Evolutionary conservation across 2,113 vertebrate genomes (phyloP).

Genomic region (Microtus pennsylvanicus): DNA sequence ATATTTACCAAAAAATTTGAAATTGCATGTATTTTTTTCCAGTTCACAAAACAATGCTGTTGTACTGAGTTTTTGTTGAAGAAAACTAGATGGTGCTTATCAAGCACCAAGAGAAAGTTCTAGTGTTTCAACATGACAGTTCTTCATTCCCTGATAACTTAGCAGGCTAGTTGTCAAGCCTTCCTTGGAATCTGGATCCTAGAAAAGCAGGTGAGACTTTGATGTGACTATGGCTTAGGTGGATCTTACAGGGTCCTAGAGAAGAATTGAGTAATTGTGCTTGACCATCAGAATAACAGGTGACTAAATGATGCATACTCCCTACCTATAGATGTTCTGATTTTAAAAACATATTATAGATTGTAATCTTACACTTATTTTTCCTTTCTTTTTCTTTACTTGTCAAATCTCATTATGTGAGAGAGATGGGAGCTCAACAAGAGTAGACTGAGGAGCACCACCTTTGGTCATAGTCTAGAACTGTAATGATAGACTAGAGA

Average conservation of each 20-base stretch:
- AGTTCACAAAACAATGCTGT: neutral
- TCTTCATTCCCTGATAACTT: too few relatives aligned
- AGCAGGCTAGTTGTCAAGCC: neutral
- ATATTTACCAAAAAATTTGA: neutral
- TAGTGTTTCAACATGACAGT: neutral
- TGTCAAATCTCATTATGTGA: neutral
- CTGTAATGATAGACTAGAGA: neutral
- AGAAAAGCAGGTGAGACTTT: accelerated
- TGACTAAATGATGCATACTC: neutral
- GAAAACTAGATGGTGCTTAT: neutral
- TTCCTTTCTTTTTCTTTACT: neutral
- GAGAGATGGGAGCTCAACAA: neutral
- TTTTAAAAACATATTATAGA: neutral
- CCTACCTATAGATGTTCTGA: neutral
- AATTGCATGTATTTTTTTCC: neutral
- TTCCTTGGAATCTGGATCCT: neutral
- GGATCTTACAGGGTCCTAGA: neutral
- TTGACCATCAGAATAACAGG: neutral
- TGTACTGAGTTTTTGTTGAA: neutral
- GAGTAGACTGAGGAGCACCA: too few relatives aligned
- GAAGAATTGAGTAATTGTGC: neutral
- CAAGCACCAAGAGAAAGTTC: neutral
- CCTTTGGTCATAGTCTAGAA: neutral
- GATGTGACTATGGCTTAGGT: neutral
- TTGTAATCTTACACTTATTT: neutral